phyloP scores from a whole-genome alignment of 2,888 invertebrate species.

The Eucera pruinosa region DNA sequence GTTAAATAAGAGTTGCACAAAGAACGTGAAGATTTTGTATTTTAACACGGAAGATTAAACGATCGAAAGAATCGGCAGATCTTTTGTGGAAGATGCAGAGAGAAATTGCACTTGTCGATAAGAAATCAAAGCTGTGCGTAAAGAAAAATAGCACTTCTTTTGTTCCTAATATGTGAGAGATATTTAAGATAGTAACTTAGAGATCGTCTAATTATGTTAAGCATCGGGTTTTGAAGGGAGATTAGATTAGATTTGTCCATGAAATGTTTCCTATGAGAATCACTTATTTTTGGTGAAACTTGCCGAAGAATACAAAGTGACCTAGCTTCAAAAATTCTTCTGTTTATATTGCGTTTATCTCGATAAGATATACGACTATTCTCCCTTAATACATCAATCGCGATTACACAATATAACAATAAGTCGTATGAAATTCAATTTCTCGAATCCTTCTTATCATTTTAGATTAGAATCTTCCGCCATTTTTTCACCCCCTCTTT shows the following conservation, averaged over 20 bases:
- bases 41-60: no score
- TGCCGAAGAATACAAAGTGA: no score
- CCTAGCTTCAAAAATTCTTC: no score
- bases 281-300: background rate
- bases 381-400: background rate
- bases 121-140: background rate
- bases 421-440: no score
- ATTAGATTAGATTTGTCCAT: conserved; percentile 3
- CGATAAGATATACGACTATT: conserved; percentile 12
- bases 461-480: conserved; percentile 6
- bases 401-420: no score
- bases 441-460: no score
- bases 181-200: background rate
- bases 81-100: no score
- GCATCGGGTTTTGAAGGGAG: background rate
- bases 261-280: background rate
- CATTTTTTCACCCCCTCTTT: background rate
- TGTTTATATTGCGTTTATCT: background rate
- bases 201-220: background rate
- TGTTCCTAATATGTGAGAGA: background rate
- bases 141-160: background rate
- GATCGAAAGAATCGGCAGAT: no score
- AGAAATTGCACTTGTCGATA: background rate
- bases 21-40: background rate
- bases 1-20: background rate